Evolutionary conservation across 2,113 vertebrate genomes (phyloP), one percentile per base, ranked within the genome.

Genomic region (cattle (Bos taurus)): DNA sequence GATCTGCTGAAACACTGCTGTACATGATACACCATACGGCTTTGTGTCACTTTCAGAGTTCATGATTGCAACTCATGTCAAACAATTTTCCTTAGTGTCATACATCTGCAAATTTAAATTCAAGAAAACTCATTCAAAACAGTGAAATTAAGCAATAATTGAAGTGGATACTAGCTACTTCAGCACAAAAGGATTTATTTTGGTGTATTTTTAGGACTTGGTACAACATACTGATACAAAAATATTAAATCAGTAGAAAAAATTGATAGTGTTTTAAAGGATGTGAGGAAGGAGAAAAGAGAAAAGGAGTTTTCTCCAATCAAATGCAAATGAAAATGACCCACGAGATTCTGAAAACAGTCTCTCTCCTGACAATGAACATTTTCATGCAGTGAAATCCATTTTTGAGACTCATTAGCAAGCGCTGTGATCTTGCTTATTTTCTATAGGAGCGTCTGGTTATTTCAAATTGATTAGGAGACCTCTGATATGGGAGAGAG

Each of bases 271-370:
- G 83, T 96, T 98, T 97, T 97, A 94, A 95, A 96, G 81, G 74
- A 97, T 97, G 82, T 95, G 92, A 98, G 94, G 98, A 97, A 59
- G 78, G 95, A 98, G 77, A 95, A 97, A 98, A 98, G 98, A 99
- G 99, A 98, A 99, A 99, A 99, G 97, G 96, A 97, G 93, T 98
- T 98, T 98, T 98, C 93, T 98, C 97, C 98, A 98, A 97, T 98
- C 97, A 98, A 98, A 99, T 99, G 98, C 98, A 99, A 99, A 99
- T 99, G 90, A 1, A 99, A 99, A 98, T 98, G 98, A 99, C 98
- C 98, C 54, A 71, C 96, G 98, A 98, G 98, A 98, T 98, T 99
- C 96, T 98, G 95, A 94, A 97, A 99, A 98, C 93, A 98, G 95
- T 94, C 97, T 99, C 98, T 98, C 97, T 99, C 98, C 97, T 97